Base-by-base conservation (phyloP, 1,140 invertebrate species). In the Phenacoccus solenopsis region DNA sequence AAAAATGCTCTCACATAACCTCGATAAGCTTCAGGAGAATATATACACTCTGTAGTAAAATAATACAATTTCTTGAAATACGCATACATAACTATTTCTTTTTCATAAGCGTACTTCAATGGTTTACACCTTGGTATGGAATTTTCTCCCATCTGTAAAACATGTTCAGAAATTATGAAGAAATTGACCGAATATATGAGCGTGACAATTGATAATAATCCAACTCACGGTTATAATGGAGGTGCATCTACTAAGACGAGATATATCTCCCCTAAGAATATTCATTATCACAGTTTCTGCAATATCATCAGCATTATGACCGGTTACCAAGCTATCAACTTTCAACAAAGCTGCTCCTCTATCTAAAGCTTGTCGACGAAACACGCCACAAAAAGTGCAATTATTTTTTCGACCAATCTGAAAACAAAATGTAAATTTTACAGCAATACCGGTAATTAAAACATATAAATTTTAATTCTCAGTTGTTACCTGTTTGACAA, bases 21-120 rank as follows among this genome's bases (percentile, higher is more conserved):
- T 76, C 96, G 84, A 78, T 98, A 99, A 0, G 98, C 95, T 84
- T 99, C 96, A 21, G 98, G 98, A 16, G 97, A 92, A 83, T 98
- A 99, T 38, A 96, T 87, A 82, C 97, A 99, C 80, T 99, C 98
- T 0, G 97, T 99, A 9, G 95, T 98, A 81, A 99, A 99, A 78
- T 99, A 99, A 49, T 98, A 87, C n/a, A 99, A 79, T 75, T 92
- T 91, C 78, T 96, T 96, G 77, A 94, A 98, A 80, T 97, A 94
- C 1, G 96, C 96, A 82, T 98, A 99, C 93, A 99, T n/a, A 0
- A 99, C 98, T 77, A 99, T 99, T 82, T 99, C 98, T 78, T 99
- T 99, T 80, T 99, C 97, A 79, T 98, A 99, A 2, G 94, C 90
- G 77, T 98, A 99, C 79, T 98, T 99, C 24, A 99, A 86, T 5